phyloP scores from a whole-genome alignment of 92 coral and sea anemone genomes.

The Desmophyllum pertusum region DNA sequence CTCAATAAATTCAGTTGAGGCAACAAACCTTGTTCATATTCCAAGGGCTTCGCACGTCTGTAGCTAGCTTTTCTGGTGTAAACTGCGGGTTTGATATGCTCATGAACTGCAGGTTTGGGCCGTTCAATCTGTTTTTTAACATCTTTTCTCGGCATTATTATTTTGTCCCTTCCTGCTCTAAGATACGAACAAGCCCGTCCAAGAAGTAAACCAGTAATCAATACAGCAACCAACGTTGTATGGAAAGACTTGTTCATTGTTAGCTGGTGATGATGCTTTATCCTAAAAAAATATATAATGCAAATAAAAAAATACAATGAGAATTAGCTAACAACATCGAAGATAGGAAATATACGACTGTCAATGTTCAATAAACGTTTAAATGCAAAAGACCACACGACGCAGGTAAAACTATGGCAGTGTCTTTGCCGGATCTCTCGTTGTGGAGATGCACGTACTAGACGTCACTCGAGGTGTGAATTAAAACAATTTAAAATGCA shows the following conservation, averaged over 20 bases:
- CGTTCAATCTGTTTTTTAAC: neutral
- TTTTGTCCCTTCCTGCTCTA: conserved; percentile 22
- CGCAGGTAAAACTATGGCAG: no score
- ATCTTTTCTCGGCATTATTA: neutral
- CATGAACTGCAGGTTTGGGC: neutral
- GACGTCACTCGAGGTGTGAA: no score
- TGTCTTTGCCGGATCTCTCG: no score
- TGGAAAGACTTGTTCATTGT: neutral
- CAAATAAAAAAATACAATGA: neutral
- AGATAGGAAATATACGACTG: neutral
- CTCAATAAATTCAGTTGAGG: neutral
- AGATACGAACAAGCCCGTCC: neutral
- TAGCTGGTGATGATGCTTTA: neutral
- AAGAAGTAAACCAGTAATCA: neutral
- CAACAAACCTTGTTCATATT: conserved; percentile 1
- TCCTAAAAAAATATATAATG: neutral
- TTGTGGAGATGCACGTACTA: no score
- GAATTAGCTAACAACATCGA: neutral
- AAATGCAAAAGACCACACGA: no score
- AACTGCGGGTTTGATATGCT: neutral
- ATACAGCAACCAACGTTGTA: neutral
- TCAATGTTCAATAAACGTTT: neutral
- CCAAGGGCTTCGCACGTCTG: conserved; percentile 6
- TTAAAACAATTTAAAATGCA: no score
- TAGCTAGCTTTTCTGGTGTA: neutral